Evolutionary conservation across 1,140 invertebrate species (phyloP).

Genomic region (Diorhabda carinulata): DNA sequence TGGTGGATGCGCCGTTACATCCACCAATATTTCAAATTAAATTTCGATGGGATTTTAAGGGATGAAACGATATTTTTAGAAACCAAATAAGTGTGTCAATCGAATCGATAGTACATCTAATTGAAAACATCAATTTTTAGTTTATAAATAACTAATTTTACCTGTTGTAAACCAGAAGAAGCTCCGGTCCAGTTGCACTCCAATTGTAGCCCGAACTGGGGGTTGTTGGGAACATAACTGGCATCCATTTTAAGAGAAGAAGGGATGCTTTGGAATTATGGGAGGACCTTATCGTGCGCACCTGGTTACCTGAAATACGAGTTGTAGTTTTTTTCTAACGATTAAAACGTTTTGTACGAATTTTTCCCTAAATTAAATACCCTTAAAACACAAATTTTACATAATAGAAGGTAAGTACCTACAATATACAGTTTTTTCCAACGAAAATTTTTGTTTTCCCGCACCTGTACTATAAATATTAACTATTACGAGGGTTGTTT

Average conservation of each 20-base stretch:
- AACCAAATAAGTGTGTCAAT: no score
- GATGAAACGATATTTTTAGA: no score
- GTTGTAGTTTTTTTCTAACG: background rate
- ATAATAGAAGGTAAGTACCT: background rate
- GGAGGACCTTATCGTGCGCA: conserved; percentile 27
- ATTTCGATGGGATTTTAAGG: no score
- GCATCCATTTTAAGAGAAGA: conserved; percentile 37
- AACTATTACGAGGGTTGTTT: background rate
- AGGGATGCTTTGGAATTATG: conserved; percentile 15
- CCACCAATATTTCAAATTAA: no score
- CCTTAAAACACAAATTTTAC: background rate
- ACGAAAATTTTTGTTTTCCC: background rate
- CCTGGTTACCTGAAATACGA: conserved; percentile 15
- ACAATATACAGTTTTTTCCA: background rate
- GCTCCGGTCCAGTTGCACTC: conserved; percentile 44
- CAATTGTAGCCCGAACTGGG: conserved; percentile 47
- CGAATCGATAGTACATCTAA: background rate
- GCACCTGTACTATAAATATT: background rate
- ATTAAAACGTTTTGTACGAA: no score
- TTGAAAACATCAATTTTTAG: background rate
- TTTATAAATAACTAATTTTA: conserved; percentile 15
- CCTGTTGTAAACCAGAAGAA: conserved; percentile 28
- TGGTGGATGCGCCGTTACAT: no score
- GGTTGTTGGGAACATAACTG: conserved; percentile 47
- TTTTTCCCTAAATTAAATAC: background rate